phyloP scores from a whole-genome alignment of 2,888 invertebrate species.

The Macropis europaea region DNA sequence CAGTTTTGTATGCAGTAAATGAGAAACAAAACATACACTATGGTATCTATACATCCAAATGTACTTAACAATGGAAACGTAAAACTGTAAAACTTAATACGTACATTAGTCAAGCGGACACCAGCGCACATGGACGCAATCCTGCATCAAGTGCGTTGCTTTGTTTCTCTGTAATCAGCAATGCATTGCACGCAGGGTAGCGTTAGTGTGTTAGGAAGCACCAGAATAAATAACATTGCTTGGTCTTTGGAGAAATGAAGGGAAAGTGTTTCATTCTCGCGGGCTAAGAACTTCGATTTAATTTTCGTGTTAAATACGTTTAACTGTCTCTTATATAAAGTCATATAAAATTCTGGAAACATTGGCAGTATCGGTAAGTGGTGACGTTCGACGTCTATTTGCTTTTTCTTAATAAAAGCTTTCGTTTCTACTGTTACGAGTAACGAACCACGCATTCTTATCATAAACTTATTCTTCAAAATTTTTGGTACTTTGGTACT shows the following conservation, averaged over 20 bases:
- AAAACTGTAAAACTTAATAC: slow-evolving; percentile 3
- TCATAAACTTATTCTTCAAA: slow-evolving; percentile 19
- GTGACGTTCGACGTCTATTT: slow-evolving; percentile 21
- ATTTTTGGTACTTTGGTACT: slow-evolving; percentile 51
- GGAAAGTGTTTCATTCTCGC: slow-evolving; percentile 10
- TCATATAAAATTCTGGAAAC: slow-evolving; percentile 57
- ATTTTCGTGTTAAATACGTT: slow-evolving; percentile 10
- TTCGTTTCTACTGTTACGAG: slow-evolving; percentile 2
- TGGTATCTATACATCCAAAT: background rate
- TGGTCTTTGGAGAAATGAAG: slow-evolving; percentile 28
- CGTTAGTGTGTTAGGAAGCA: slow-evolving; percentile 74
- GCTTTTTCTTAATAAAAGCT: slow-evolving; percentile 11
- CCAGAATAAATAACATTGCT: slow-evolving; percentile 43
- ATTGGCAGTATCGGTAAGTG: slow-evolving; percentile 58
- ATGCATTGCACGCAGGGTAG: slow-evolving; percentile 79
- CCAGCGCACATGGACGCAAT: slow-evolving; percentile 73
- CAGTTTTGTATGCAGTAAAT: slow-evolving; percentile 14
- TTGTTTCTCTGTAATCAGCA: slow-evolving; percentile 73
- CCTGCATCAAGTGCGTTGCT: slow-evolving; percentile 80
- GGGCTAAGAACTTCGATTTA: slow-evolving; percentile 3
- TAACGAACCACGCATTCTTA: slow-evolving; percentile 23
- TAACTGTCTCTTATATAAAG: slow-evolving; percentile 24
- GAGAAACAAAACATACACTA: slow-evolving; percentile 4
- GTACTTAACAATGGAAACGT: slow-evolving; percentile 5
- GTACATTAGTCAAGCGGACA: slow-evolving; percentile 31